These are phyloP conservation scores for Colossoma macropomum DNA, from an alignment of 2,113 vertebrate species.

Conservation along the genomic window DNA sequence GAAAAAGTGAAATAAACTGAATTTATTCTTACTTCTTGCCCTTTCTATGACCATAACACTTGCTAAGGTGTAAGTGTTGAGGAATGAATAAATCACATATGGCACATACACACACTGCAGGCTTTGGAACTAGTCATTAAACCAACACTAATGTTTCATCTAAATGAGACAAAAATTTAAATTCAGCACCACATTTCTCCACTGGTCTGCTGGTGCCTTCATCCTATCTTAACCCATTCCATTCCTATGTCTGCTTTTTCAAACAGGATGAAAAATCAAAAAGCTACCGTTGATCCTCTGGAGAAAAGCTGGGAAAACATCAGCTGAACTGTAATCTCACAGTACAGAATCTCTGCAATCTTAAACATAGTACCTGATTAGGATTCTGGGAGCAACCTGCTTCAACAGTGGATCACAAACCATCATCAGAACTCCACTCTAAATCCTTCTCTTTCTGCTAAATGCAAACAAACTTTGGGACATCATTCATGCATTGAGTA, in stretches of 20 bases:
- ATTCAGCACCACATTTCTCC: slow-evolving; percentile 1
- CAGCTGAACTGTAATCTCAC: background rate
- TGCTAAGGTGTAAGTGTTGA: background rate
- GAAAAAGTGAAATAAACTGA: background rate
- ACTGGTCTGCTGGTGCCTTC: background rate
- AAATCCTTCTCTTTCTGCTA: slow-evolving; percentile 13
- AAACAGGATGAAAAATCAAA: background rate
- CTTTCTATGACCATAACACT: background rate
- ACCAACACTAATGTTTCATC: background rate
- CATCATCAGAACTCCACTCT: slow-evolving; percentile 11
- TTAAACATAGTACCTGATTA: slow-evolving; percentile 5
- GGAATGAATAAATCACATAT: background rate
- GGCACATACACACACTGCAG: background rate
- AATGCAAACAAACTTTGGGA: background rate
- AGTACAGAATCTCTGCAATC: slow-evolving; percentile 10
- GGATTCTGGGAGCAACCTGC: slow-evolving; percentile 11
- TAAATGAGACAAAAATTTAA: background rate
- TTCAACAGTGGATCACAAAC: background rate
- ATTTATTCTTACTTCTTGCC: background rate
- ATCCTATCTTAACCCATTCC: background rate
- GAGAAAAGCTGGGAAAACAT: slow-evolving; percentile 9
- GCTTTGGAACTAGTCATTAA: background rate
- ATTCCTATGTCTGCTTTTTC: background rate
- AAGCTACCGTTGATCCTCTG: background rate
- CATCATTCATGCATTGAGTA: background rate